Base-by-base conservation (phyloP, 92 coral and sea anemone genomes). In the Phenganax marumi region DNA sequence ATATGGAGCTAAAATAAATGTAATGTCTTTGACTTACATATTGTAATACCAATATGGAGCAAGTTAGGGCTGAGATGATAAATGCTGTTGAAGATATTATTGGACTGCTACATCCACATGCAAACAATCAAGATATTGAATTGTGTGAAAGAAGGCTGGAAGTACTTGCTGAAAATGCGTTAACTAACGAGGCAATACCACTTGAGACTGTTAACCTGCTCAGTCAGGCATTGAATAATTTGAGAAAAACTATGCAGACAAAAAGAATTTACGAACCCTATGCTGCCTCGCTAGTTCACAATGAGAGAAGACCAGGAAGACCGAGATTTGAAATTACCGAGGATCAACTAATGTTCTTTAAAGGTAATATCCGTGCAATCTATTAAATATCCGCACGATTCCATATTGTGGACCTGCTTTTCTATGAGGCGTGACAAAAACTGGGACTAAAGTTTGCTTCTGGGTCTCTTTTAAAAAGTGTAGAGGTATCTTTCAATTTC, bases 311-410 rank as follows among this genome's bases (percentile, higher is more conserved):
- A 6, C 56, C 81, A 23, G 81, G 86, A 19, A 63, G 89, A 17
- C 89, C 86, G 49, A 86, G 57, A 51, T 86, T 86, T 73, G 52
- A 50, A 50, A 80, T 81, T 43, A 47, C 89, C 52, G 64, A 80
- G 13, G 81, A 81, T 68, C 86, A 86, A 61, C 68, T 86, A 5
- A 23, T 39, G 9, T 86, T 86, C 72, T 80, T 54, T 46, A 80
- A 48, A 71, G 86, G 86, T 80, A 17, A 52, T 33, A 33, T 33
- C 43, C 1, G 43, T 33, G 43, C 43, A 33, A 4, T n/a, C n/a
- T n/a, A n/a, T n/a, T n/a, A n/a, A n/a, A n/a, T n/a, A n/a, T n/a
- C n/a, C n/a, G n/a, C n/a, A n/a, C n/a, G n/a, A n/a, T n/a, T n/a
- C n/a, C n/a, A n/a, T n/a, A n/a, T n/a, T n/a, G n/a, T n/a, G n/a